phyloP scores from a whole-genome alignment of 2,113 vertebrate species.

The Bambusicola thoracicus region DNA sequence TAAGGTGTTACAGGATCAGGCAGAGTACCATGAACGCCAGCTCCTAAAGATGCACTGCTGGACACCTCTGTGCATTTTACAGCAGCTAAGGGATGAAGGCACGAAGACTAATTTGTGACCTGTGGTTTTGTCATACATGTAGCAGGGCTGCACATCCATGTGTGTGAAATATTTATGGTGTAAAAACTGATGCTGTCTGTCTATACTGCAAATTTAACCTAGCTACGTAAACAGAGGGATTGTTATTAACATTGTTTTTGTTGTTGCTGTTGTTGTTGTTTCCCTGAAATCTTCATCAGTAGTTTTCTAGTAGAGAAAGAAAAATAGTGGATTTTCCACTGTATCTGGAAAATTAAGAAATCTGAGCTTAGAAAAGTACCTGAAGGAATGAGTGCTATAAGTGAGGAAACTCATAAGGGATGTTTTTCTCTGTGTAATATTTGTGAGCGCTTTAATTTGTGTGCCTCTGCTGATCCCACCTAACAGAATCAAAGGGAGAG shows the following conservation, averaged over 20 bases:
- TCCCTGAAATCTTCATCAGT: neutral
- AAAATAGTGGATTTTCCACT: neutral
- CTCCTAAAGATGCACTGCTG: rapidly evolving
- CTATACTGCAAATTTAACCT: neutral
- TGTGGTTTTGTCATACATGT: rapidly evolving
- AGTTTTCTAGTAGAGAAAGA: neutral
- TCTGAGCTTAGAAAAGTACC: neutral
- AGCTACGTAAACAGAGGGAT: rapidly evolving
- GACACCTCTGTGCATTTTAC: neutral
- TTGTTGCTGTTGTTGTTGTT: too few relatives aligned
- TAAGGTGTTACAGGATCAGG: neutral
- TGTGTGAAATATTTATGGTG: neutral
- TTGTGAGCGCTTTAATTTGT: neutral
- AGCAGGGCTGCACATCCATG: rapidly evolving
- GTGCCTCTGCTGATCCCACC: neutral
- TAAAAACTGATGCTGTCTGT: neutral
- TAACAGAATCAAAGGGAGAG: neutral
- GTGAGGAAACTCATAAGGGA: neutral
- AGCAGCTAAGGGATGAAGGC: neutral
- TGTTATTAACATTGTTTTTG: neutral
- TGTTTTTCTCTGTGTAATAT: neutral
- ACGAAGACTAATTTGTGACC: neutral
- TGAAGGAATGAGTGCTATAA: neutral
- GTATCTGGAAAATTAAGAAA: neutral
- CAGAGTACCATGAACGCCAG: neutral